Conservation (phyloP, 1,140 invertebrate species). For the Diorhabda elongata region DNA sequence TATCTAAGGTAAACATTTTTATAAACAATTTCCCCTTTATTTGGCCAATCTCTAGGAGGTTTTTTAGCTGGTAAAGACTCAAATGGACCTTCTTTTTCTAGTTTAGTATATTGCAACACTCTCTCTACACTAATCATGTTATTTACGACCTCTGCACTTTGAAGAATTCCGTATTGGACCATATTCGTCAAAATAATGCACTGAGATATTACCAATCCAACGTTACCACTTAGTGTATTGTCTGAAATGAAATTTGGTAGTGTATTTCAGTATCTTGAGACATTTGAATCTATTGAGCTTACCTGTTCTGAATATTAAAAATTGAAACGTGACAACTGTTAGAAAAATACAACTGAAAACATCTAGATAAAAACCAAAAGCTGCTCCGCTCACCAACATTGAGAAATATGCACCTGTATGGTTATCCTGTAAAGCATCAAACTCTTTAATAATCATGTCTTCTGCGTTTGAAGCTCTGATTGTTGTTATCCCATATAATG, state of each 20-base stretch:
- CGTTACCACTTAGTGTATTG: constrained; percentile 53
- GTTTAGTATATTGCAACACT: constrained; percentile 67
- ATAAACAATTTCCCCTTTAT: constrained; percentile 64
- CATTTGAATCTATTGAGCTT: constrained; percentile 20
- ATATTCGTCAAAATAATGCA: constrained; percentile 79
- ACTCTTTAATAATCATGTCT: constrained; percentile 61
- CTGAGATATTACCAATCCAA: constrained; percentile 78
- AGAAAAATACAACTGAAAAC: constrained; percentile 67
- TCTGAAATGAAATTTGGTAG: constrained; percentile 63
- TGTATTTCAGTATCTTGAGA: constrained; percentile 39
- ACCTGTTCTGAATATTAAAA: constrained; percentile 47
- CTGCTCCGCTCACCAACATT: constrained; percentile 70
- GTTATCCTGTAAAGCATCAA: constrained; percentile 63
- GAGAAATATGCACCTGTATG: constrained; percentile 71
- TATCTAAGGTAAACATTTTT: constrained; percentile 60
- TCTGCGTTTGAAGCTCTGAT: constrained; percentile 65
- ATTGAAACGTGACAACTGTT: constrained; percentile 59
- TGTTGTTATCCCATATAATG: constrained; percentile 68
- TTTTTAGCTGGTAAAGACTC: constrained; percentile 47
- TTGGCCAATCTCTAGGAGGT: constrained; percentile 67
- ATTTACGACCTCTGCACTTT: constrained; percentile 76
- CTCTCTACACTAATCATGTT: constrained; percentile 82
- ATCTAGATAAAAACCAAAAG: constrained; percentile 75
- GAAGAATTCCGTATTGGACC: constrained; percentile 80
- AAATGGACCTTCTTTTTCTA: constrained; percentile 57